phyloP scores from a whole-genome alignment of 2,888 invertebrate genomes.

The Colostygia pectinataria region DNA sequence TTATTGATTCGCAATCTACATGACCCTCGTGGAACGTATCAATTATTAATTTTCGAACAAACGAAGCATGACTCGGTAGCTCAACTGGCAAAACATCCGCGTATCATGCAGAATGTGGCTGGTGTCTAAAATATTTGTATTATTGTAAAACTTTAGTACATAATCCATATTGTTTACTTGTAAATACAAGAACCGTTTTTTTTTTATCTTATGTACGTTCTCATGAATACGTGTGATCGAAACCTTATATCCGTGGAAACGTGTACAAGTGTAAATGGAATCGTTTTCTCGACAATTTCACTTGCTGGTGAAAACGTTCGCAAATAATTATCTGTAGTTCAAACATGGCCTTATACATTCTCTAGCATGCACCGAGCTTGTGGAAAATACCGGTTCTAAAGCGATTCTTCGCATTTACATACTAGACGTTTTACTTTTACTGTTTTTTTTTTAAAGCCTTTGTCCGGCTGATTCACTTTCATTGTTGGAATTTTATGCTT shows the following conservation, averaged over 20 bases:
- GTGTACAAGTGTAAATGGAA: slow-evolving; percentile 24
- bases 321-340: slow-evolving; percentile 13
- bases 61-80: no score
- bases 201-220: no score
- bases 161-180: no score
- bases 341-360: slow-evolving; percentile 20
- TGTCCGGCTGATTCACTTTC: slow-evolving; percentile 23
- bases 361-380: slow-evolving; percentile 7
- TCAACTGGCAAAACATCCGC: no score
- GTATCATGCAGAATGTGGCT: no score
- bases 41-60: no score
- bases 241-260: slow-evolving; percentile 12
- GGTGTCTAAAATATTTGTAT: no score
- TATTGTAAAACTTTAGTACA: no score
- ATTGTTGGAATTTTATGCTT: slow-evolving; percentile 13
- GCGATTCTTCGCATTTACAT: slow-evolving; percentile 34
- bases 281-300: slow-evolving; percentile 32
- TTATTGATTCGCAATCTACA: no score
- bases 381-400: slow-evolving; percentile 21
- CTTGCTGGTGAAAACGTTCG: slow-evolving; percentile 27
- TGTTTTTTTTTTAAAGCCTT: slow-evolving; percentile 20
- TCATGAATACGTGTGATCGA: no score
- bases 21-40: no score
- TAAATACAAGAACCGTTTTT: no score
- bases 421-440: slow-evolving; percentile 32